These are phyloP conservation scores for Vombatus ursinus DNA, from an alignment of 2,113 vertebrate genomes.

Conservation along the genomic window DNA sequence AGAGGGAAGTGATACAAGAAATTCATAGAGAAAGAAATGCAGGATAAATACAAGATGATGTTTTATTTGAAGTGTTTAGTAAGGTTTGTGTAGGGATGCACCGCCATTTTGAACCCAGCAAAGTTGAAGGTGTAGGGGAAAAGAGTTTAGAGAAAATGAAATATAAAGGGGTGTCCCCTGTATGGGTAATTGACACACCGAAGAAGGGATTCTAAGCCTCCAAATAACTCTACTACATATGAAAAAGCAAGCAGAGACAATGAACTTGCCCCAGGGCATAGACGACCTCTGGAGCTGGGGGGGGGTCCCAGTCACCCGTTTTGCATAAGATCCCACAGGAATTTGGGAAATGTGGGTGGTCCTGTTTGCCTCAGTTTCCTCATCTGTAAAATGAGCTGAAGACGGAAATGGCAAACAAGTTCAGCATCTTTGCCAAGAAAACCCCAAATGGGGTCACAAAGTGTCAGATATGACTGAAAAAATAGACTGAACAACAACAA, in stretches of 20 bases:
- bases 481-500: neutral
- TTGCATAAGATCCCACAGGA: neutral
- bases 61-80: too few relatives aligned
- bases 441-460: neutral
- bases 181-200: neutral
- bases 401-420: neutral
- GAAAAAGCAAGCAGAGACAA: neutral
- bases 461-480: neutral
- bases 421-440: neutral
- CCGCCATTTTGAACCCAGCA: too few relatives aligned
- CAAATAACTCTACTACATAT: neutral
- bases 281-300: neutral
- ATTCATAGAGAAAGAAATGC: too few relatives aligned
- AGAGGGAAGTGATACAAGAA: too few relatives aligned
- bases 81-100: too few relatives aligned
- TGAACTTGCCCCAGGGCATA: neutral
- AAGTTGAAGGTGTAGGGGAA: too few relatives aligned
- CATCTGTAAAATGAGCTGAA: neutral
- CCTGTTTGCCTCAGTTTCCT: neutral
- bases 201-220: neutral
- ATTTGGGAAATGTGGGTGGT: neutral
- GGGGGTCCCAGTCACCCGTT: accelerated
- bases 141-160: too few relatives aligned
- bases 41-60: too few relatives aligned
- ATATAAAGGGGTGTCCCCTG: too few relatives aligned